Base-by-base conservation (phyloP, 2,888 invertebrate species). In the Oscheius sp. region DNA sequence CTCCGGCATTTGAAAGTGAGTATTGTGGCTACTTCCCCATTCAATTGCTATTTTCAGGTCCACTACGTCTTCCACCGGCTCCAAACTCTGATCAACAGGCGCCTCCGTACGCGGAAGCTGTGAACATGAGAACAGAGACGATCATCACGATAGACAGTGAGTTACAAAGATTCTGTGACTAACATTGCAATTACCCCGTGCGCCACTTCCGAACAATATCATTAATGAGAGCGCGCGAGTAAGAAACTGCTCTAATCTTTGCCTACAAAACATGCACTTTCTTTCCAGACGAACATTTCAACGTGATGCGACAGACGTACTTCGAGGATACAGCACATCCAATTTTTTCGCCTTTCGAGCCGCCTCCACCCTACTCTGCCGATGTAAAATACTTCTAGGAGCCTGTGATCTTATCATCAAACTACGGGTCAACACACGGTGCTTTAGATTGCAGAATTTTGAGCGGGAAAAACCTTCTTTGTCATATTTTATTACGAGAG, bases 1-100 rank as follows among this genome's bases (percentile, higher is more conserved):
- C 74, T n/a, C 74, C 74, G 11, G 74, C 74, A 2, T 74, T 74
- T 57, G 74, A 74, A 42, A 74, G 74, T 74, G 53, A 68, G 74
- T 66, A 33, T 68, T 32, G 10, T 11, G 11, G 37, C 2, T 11
- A 47, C 13, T 50, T 48, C 1, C 21, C 29, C 37, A n/a, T n/a
- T 42, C 29, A 29, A 33, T 21, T 42, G 32, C 3, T 21, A n/a
- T 50, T 63, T 74, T 48, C 59, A 74, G 74, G 74, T 68, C 74
- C 74, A 11, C 13, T 74, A 5, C 66, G 58, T 10, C n/a, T 68
- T 5, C 74, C 57, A 50, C 74, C 74, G 2, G 33, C 68, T 9
- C 32, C 55, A 21, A 50, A 57, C 57, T 66, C 74, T 9, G 58
- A 11, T n/a, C n/a, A 13, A 11, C 10, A 10, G 11, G 74, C 60